Conservation (phyloP, 2,113 vertebrate species). For the Embiotoca jacksoni region DNA sequence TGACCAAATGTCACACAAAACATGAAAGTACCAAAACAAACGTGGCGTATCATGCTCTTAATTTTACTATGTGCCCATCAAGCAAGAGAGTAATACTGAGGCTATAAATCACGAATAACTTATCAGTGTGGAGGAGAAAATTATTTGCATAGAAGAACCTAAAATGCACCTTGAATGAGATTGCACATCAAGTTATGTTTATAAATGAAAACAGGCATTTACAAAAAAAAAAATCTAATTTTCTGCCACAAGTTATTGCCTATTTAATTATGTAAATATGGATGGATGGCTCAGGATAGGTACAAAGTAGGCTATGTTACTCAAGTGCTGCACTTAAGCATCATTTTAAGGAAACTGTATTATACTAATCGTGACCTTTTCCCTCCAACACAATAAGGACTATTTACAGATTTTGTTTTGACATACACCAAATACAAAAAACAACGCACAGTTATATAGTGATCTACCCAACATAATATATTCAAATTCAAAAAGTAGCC, state of each 20-base stretch:
- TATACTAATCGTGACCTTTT: too few relatives aligned
- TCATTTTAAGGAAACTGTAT: too few relatives aligned
- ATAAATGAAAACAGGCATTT: not conserved
- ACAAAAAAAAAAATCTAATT: not conserved
- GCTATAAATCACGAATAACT: not conserved
- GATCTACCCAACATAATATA: too few relatives aligned
- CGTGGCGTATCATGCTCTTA: not conserved
- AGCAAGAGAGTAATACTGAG: not conserved
- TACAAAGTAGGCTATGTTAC: too few relatives aligned
- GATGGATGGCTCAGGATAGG: not conserved
- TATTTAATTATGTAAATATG: not conserved
- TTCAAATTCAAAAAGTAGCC: not conserved
- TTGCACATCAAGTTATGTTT: not conserved
- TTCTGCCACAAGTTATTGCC: not conserved
- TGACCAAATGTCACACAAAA: constrained; percentile 1
- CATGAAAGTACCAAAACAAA: not conserved
- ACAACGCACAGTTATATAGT: too few relatives aligned
- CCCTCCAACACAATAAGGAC: too few relatives aligned
- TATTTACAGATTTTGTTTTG: too few relatives aligned
- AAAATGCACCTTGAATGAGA: not conserved
- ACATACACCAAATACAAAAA: too few relatives aligned
- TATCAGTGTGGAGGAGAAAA: not conserved
- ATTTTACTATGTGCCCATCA: not conserved
- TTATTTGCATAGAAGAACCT: not conserved
- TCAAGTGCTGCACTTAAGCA: too few relatives aligned